A percentile compares a stretch with the other conserved stretches of the same genome.
These are phyloP conservation scores for Pachyrhynchus sulphureomaculatus DNA, from an alignment of 1,140 invertebrate genomes.

Conservation along the genomic window DNA sequence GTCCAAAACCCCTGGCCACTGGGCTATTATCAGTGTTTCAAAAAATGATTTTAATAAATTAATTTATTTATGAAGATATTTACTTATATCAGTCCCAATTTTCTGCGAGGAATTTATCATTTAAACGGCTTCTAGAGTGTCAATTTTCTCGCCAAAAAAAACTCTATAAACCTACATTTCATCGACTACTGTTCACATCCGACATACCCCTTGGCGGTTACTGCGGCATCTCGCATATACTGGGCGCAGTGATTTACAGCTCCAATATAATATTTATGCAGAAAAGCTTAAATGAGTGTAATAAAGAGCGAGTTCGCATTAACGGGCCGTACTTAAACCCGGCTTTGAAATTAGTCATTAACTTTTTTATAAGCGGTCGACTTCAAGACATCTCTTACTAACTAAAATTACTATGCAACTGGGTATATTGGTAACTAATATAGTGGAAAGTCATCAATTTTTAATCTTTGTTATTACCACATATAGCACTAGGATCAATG, in stretches of 20 bases:
- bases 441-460: not conserved
- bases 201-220: no score
- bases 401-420: slow-evolving; percentile 1
- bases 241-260: slow-evolving; percentile 34
- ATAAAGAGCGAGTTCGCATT: slow-evolving; percentile 41
- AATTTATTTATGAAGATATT: no score
- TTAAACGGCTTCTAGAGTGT: no score
- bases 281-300: slow-evolving; percentile 38
- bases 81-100: no score
- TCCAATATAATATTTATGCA: slow-evolving; percentile 37
- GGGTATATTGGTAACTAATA: not conserved
- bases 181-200: no score
- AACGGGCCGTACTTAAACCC: slow-evolving; percentile 39
- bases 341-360: slow-evolving; percentile 43
- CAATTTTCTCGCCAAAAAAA: no score
- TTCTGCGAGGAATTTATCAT: no score
- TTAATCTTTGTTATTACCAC: not conserved
- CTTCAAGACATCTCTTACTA: not conserved
- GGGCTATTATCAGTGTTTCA: no score
- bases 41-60: no score
- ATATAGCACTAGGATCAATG: no score
- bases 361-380: slow-evolving; percentile 33
- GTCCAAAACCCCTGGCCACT: no score
- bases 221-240: not conserved
- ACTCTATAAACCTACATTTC: no score